These are phyloP conservation scores for Dryocosmus kuriphilus DNA, from an alignment of 2,888 invertebrate species.

Conservation along the genomic window DNA sequence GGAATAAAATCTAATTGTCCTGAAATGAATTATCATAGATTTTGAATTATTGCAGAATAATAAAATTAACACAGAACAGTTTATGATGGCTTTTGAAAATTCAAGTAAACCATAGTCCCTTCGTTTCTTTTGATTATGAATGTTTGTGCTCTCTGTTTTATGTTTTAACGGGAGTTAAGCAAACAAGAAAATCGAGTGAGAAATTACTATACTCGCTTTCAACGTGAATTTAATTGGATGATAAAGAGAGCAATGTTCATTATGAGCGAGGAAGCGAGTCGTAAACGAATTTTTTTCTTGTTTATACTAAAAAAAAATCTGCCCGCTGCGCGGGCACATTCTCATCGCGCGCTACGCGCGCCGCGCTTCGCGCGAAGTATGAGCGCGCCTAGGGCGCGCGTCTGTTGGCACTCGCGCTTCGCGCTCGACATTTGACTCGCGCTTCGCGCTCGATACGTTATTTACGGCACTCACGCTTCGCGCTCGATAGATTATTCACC, in stretches of 20 bases:
- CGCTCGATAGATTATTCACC: too few relatives aligned
- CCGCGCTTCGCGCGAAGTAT: too few relatives aligned
- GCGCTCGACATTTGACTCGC: too few relatives aligned
- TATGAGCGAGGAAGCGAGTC: not conserved
- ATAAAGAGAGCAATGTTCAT: not conserved
- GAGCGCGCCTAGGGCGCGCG: too few relatives aligned
- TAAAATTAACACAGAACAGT: not conserved
- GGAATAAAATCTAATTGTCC: not conserved
- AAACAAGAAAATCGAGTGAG: not conserved
- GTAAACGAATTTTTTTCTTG: not conserved
- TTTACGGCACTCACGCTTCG: too few relatives aligned
- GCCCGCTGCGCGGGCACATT: too few relatives aligned
- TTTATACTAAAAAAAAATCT: too few relatives aligned
- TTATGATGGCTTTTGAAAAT: not conserved
- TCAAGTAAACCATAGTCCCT: not conserved
- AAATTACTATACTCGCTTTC: not conserved
- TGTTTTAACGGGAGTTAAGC: not conserved
- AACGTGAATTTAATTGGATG: not conserved
- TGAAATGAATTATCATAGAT: not conserved
- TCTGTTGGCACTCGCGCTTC: too few relatives aligned
- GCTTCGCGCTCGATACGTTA: too few relatives aligned
- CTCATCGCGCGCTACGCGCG: too few relatives aligned
- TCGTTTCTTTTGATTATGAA: not conserved
- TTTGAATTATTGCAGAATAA: not conserved
- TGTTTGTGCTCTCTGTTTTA: not conserved